phyloP scores from a whole-genome alignment of 2,888 invertebrate genomes.

The Hoplodrina blanda region DNA sequence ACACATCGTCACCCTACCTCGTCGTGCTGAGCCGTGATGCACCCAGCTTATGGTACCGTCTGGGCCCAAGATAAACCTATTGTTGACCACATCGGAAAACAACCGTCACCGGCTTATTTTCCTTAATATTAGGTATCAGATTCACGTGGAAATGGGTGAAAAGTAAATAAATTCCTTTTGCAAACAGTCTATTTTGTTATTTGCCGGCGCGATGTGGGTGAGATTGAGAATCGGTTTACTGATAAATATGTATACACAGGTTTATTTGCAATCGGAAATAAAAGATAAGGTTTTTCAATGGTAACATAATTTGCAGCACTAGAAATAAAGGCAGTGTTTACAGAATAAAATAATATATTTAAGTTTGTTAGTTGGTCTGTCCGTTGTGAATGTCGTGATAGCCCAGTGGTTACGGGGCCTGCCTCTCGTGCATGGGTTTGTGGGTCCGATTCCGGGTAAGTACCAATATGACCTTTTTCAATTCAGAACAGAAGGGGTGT shows the following conservation, averaged over 20 bases:
- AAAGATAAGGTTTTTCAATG: constrained; percentile 9
- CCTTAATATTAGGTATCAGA: constrained; percentile 53
- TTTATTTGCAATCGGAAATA: not conserved
- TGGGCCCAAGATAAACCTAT: constrained; percentile 67
- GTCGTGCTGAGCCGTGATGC: constrained; percentile 71
- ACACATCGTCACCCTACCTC: constrained; percentile 49
- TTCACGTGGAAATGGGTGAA: constrained; percentile 19
- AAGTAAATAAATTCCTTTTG: constrained; percentile 43
- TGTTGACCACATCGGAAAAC: constrained; percentile 57
- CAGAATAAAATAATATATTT: too few species aligned
- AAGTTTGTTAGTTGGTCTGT: too few species aligned
- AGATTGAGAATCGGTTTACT: constrained; percentile 4
- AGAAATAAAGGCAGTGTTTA: too few species aligned
- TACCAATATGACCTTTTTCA: too few species aligned
- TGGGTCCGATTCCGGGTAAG: too few species aligned
- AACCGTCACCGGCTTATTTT: constrained; percentile 53
- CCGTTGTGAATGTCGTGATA: too few species aligned
- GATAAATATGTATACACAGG: constrained; percentile 2
- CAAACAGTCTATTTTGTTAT: constrained; percentile 30
- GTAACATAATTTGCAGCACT: too few species aligned
- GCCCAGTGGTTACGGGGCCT: too few species aligned
- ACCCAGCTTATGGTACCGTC: constrained; percentile 70
- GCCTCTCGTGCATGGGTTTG: too few species aligned
- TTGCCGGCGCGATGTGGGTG: constrained; percentile 9
- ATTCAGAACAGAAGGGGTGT: too few species aligned